Evolutionary conservation across 64 coral and sea anemone genomes (phyloP), one percentile per base, ranked within the genome.

Genomic region (Cladopsammia gracilis): DNA sequence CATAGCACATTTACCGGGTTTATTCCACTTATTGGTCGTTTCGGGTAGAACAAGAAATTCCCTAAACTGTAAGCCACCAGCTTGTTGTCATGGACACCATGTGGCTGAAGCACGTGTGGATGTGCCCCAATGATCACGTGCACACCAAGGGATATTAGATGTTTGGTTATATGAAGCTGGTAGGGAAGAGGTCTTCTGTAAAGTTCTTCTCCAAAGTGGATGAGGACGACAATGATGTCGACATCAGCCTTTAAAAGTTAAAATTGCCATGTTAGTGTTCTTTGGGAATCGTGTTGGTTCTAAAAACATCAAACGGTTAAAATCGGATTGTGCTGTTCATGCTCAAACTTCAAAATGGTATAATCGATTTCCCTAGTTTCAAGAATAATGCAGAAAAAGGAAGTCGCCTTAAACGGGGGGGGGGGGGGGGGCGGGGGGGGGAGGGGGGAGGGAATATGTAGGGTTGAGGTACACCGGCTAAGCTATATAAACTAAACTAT

Each of bases 61-160:
- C 93, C 93, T 18, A 71, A 46, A 67, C 93, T 95, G 82, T 90
- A 95, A 11, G 87, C 79, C 16, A 86, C 70, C 10, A 95, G 11
- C 4, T 24, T 78, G 69, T 64, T 58, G 10, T 19, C 78, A 47
- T 71, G 75, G 26, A 86, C 26, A 52, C 3, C 22, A 62, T 90
- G 77, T 23, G 52, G 71, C 85, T 94, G 85, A 1, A 94, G 66
- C 45, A 94, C 86, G 47, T 94, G 92, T 1, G 92, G 92, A 62
- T 94, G 92, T 8, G 86, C 61, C 58, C 92, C 92, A 19, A 94
- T 94, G 26, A 94, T 73, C 12, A 88, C 75, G 4, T 94, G 92
- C 15, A 57, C 92, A 18, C 92, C 92, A 66, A 94, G 86, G 24
- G 86, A 94, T 42, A 83, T 58, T 0, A 94, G 24, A 24, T 94